Evolutionary conservation across 2,888 invertebrate species (phyloP).

Genomic region (Amphipoea lucens): DNA sequence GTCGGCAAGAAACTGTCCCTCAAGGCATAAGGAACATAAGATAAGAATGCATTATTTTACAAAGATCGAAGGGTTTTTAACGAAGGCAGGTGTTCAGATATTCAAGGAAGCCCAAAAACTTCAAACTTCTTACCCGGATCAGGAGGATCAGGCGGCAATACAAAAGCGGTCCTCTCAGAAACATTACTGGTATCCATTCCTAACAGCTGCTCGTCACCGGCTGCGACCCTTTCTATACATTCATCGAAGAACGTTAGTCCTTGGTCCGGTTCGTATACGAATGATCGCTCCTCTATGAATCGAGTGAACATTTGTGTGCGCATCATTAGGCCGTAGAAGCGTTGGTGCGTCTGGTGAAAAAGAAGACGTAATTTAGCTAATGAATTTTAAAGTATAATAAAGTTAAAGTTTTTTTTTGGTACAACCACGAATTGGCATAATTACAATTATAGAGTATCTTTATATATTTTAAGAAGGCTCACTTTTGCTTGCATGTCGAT

Average conservation of each 20-base stretch:
- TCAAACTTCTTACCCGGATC: conserved; percentile 77
- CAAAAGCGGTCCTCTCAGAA: conserved; percentile 98
- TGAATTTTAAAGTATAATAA: neutral
- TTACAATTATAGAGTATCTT: neutral
- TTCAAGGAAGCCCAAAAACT: neutral
- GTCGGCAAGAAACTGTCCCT: neutral
- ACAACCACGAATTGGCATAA: neutral
- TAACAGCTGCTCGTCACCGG: conserved; percentile 91
- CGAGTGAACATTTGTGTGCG: conserved; percentile 99
- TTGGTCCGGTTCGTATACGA: conserved; percentile 99
- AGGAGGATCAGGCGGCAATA: conserved; percentile 96
- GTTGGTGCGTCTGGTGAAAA: conserved; percentile 92
- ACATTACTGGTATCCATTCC: conserved; percentile 95
- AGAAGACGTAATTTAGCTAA: neutral
- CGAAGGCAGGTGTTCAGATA: neutral
- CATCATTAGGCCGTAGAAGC: conserved; percentile 97
- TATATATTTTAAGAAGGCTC: neutral
- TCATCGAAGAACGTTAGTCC: conserved; percentile 98
- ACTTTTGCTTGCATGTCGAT: neutral
- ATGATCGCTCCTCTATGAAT: conserved; percentile 99
- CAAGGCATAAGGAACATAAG: neutral
- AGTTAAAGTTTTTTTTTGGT: neutral
- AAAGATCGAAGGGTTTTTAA: neutral
- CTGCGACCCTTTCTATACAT: conserved; percentile 94
- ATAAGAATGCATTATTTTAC: neutral